These are phyloP conservation scores for Priocnemis perturbator DNA, from an alignment of 2,888 invertebrate species.

Conservation along the genomic window DNA sequence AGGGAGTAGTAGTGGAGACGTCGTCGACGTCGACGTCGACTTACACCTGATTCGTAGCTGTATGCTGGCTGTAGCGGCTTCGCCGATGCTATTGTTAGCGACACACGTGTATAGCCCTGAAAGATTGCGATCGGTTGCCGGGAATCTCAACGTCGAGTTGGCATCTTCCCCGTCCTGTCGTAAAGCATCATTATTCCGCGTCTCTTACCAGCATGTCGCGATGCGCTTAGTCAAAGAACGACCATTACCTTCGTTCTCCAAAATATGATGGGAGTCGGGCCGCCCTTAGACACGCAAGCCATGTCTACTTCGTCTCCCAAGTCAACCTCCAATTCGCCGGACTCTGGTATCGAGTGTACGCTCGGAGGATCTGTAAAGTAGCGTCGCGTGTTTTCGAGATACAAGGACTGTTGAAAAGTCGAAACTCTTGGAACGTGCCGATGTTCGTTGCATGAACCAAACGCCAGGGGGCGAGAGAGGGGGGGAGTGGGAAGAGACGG, in stretches of 20 bases:
- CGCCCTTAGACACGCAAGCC: constrained; percentile 83
- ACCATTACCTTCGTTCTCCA: constrained; percentile 80
- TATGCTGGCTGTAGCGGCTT: constrained; percentile 82
- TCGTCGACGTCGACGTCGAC: no score
- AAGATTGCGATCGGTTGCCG: constrained; percentile 81
- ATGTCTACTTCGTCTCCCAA: constrained; percentile 86
- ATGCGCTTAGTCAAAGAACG: no score
- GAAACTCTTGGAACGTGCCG: no score
- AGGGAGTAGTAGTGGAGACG: no score
- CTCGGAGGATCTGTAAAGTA: constrained; percentile 81
- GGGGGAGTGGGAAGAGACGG: no score
- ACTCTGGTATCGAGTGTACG: constrained; percentile 81
- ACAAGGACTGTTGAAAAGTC: not conserved
- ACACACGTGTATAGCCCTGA: constrained; percentile 85
- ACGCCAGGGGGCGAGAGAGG: not conserved
- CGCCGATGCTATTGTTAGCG: constrained; percentile 86
- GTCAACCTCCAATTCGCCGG: constrained; percentile 83
- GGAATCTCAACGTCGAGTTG: constrained; percentile 80
- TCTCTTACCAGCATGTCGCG: no score
- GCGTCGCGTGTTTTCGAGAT: no score
- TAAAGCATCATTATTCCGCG: not conserved
- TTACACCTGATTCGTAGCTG: constrained; percentile 85
- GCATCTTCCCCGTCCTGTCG: constrained; percentile 80
- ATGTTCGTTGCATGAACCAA: no score
- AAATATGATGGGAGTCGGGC: constrained; percentile 83